Percentiles rank a stretch among this genome's conserved stretches.
Conservation (phyloP, 2,797 vertebrate species). For the Leptoclinus maculatus region DNA sequence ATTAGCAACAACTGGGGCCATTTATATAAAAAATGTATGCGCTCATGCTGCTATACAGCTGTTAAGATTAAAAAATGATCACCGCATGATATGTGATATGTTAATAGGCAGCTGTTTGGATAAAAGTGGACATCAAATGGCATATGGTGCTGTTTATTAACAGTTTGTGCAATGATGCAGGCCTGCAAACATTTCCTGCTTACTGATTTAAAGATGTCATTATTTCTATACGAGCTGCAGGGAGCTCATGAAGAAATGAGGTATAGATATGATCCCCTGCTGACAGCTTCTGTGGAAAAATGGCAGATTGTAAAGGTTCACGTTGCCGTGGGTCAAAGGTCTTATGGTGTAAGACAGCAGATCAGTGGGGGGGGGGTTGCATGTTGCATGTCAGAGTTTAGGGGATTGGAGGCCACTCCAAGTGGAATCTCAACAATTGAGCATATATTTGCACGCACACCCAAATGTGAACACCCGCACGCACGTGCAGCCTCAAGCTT, state of each 20-base stretch:
- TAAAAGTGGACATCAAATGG: constrained; percentile 21
- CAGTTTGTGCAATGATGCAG: neutral
- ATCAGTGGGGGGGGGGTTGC: constrained; percentile 14
- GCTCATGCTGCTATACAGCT: constrained; percentile 34
- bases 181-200: neutral
- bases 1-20: constrained; percentile 5
- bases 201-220: constrained; percentile 27
- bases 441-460: neutral
- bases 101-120: constrained; percentile 34
- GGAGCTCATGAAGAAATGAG: constrained; percentile 7
- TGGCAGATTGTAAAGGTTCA: constrained; percentile 58
- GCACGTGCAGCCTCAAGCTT: neutral
- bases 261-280: constrained; percentile 6
- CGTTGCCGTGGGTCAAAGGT: constrained; percentile 60
- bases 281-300: constrained; percentile 53
- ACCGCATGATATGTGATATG: constrained; percentile 26
- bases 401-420: constrained; percentile 2
- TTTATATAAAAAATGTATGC: constrained; percentile 33
- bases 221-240: neutral
- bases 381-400: constrained; percentile 54
- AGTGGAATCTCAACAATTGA: constrained; percentile 32
- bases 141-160: neutral
- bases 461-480: constrained; percentile 6
- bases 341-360: constrained; percentile 44
- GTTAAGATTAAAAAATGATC: constrained; percentile 42